Conservation (phyloP, 1,140 invertebrate species). For the Neotoxoptera formosana region DNA sequence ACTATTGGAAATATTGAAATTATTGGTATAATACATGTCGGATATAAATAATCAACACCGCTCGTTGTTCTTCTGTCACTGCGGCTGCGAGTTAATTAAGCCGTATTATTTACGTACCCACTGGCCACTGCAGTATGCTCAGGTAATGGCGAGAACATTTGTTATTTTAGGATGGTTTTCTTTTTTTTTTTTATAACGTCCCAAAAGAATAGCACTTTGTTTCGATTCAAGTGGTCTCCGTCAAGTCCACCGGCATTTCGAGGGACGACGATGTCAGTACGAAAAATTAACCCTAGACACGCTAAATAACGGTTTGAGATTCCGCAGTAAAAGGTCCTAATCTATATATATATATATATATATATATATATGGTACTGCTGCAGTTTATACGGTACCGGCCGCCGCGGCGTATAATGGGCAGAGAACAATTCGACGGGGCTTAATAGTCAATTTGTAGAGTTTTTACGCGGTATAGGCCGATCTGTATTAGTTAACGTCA, state of each 20-base stretch:
- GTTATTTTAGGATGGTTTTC: neutral
- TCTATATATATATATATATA: no score
- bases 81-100: neutral
- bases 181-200: neutral
- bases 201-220: neutral
- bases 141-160: neutral
- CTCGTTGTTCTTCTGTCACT: neutral
- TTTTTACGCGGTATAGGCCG: neutral
- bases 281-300: slow-evolving; percentile 12
- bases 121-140: no score
- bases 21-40: neutral
- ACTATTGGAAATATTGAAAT: neutral
- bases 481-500: neutral
- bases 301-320: neutral
- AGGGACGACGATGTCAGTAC: neutral
- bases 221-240: neutral
- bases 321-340: slow-evolving; percentile 2
- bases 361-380: no score
- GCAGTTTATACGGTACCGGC: neutral
- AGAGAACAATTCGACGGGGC: neutral
- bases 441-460: slow-evolving; percentile 15
- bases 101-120: neutral
- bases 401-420: no score
- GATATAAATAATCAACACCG: neutral
- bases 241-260: neutral